Percentiles rank a stretch among this genome's conserved stretches.
phyloP scores from a whole-genome alignment of 2,888 invertebrate species.

The Tetranychus truncatus region DNA sequence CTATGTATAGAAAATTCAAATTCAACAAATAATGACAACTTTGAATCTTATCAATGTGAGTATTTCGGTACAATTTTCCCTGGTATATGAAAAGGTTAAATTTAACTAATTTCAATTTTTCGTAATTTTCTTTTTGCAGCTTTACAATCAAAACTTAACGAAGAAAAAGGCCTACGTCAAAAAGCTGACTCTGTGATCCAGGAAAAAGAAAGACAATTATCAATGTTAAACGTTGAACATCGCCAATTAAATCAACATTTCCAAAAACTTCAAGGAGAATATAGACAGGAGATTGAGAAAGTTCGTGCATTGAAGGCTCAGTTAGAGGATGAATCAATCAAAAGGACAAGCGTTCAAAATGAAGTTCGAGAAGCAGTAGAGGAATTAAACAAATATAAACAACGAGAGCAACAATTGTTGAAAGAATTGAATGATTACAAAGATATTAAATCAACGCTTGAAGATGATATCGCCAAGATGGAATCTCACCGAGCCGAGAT shows the following conservation, averaged over 20 bases:
- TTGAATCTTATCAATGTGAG: constrained; percentile 73
- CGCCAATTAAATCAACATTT: constrained; percentile 71
- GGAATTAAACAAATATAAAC: constrained; percentile 50
- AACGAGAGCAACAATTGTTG: constrained; percentile 50
- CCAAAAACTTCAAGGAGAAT: constrained; percentile 76
- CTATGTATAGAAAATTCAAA: constrained; percentile 30
- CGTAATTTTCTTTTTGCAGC: constrained; percentile 39
- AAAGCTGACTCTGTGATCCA: constrained; percentile 55
- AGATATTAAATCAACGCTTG: constrained; percentile 49
- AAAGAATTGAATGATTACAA: constrained; percentile 49
- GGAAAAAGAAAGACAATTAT: constrained; percentile 81
- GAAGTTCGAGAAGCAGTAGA: constrained; percentile 54
- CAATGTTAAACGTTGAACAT: constrained; percentile 82
- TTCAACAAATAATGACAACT: constrained; percentile 52
- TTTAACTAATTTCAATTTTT: constrained; percentile 38
- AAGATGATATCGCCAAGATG: constrained; percentile 55
- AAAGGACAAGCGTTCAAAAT: constrained; percentile 58
- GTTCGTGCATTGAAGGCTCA: constrained; percentile 63
- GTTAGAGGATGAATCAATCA: constrained; percentile 74
- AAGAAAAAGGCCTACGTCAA: constrained; percentile 68
- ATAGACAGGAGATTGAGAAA: constrained; percentile 68
- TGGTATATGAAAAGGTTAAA: constrained; percentile 31
- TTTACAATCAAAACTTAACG: constrained; percentile 71
- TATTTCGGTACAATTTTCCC: constrained; percentile 9
- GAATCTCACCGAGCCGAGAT: constrained; percentile 49